These are phyloP conservation scores for Centroberyx gerrardi DNA, from an alignment of 2,797 vertebrate species.

Conservation along the genomic window DNA sequence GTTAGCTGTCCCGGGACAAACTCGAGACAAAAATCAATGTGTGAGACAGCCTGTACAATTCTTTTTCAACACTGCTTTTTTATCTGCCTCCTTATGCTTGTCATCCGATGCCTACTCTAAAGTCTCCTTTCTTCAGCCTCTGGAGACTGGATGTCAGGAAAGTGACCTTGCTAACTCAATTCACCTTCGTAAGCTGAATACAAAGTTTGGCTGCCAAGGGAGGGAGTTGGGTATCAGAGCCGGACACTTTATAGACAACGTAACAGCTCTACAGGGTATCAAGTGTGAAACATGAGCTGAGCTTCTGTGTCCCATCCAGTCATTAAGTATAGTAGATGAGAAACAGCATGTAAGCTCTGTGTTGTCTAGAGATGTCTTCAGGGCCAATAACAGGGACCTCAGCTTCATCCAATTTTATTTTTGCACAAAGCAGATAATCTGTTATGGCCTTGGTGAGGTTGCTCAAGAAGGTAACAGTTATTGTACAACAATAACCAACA, in stretches of 20 bases:
- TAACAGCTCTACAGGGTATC: conserved; percentile 16
- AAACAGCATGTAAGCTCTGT: no score
- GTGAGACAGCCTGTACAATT: conserved; percentile 5
- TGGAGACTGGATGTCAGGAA: conserved; percentile 51
- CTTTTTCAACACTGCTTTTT: conserved; percentile 34
- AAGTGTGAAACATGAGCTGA: conserved; percentile 2
- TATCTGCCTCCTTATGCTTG: conserved; percentile 39
- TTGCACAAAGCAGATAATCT: not conserved
- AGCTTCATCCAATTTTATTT: not conserved
- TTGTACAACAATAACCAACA: not conserved
- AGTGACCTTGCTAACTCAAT: conserved; percentile 69
- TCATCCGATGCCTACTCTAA: conserved; percentile 64
- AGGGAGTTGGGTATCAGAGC: conserved; percentile 42
- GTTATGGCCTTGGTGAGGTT: not conserved
- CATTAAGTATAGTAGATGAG: conserved; percentile 6
- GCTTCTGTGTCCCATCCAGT: not conserved
- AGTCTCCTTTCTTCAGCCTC: conserved; percentile 44
- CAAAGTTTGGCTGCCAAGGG: conserved; percentile 42
- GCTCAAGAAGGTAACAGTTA: not conserved
- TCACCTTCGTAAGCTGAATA: conserved; percentile 63
- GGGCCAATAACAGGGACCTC: no score
- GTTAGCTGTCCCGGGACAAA: conserved; percentile 41
- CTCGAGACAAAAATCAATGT: conserved; percentile 51
- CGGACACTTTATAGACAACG: conserved; percentile 42
- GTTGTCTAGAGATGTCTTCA: no score